Base-by-base conservation (phyloP, 2,113 vertebrate genomes). In the Anguilla japonica region DNA sequence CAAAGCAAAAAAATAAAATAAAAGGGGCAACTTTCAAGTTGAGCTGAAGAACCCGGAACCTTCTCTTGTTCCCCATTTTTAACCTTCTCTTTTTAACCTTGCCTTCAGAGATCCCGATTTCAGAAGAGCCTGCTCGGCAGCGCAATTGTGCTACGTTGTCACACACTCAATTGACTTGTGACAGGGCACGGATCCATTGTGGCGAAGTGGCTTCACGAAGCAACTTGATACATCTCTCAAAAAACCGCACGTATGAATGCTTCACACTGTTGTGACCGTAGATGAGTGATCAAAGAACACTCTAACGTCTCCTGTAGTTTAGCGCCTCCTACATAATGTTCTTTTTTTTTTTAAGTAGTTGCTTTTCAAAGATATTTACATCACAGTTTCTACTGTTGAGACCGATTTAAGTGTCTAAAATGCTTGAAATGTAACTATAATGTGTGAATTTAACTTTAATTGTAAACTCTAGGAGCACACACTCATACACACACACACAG, bases 21-120 rank as follows among this genome's bases (percentile, higher is more conserved):
- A 91, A 91, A 89, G 86, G 93, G 43, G 81, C 0, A 79, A 91
- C 91, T 94, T 94, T 94, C 92, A 94, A 93, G 90, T 89, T 89
- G 89, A 91, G 90, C 92, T 87, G 91, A 91, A 88, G 90, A 90
- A 93, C 89, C 89, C 81, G 85, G 53, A 88, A 91, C 92, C 91
- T 92, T 88, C 22, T 67, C 91, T 92, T 91, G 91, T 90, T 89
- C 91, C 89, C 41, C 18, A 88, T 89, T 89, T 89, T 87, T 84
- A 83, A 89, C 90, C 89, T 89, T 87, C 90, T 86, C 88, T 57
- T 88, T 15, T 26, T 43, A 53, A 53, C 41, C 9, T 20, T 14
- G 60, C 60, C 13, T 60, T 56, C 29, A 41, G 50, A 81, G 84
- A 85, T 29, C 78, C 13, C 57, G 3, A 85, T 53, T 67, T 67